Base-by-base conservation (phyloP, 2,797 vertebrate genomes). In the Enteromius afrohamiltoni region DNA sequence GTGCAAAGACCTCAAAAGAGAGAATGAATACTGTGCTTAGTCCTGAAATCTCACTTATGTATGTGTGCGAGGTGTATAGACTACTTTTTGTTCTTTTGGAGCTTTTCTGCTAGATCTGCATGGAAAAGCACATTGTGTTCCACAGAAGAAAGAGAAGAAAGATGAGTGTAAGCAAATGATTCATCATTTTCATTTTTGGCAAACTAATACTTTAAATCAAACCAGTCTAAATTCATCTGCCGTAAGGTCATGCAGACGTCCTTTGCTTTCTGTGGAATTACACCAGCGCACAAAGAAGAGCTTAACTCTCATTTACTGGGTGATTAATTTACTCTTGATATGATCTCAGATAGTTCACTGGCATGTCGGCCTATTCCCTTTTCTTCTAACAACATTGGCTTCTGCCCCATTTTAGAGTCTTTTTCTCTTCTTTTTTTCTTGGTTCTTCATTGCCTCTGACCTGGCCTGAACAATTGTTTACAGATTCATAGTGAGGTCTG, bases 401-500 rank as follows among this genome's bases (percentile, higher is more conserved):
- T 80, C 53, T 34, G 40, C 14, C 55, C 53, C 19, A 74, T 64
- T 81, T 81, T 47, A 19, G 26, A 73, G 21, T 49, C 4, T 81
- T 81, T 67, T 69, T 58, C 51, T 58, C 17, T 53, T 55, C 29
- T 62, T 65, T 67, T 29, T 58, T 13, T 55, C 40, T n/a, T 10
- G 9, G 14, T 55, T 85, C 65, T 47, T 58, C 34, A 31, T 47
- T 51, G 37, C 14, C 58, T 78, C 19, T 16, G 37, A 45, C 13
- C 68, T 55, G 51, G 77, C 45, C 29, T 53, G 62, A 83, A 74
- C 83, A 73, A 62, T 37, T 87, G 73, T 86, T 91, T 84, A 81
- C 79, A 79, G 83, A 87, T 80, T 88, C 84, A 67, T 53, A 86
- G 75, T 79, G 77, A 81, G 49, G 71, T 64, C 73, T 68, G 81